Evolutionary conservation across 1,140 invertebrate genomes (phyloP).

Genomic region (Cyclargus thomasi): DNA sequence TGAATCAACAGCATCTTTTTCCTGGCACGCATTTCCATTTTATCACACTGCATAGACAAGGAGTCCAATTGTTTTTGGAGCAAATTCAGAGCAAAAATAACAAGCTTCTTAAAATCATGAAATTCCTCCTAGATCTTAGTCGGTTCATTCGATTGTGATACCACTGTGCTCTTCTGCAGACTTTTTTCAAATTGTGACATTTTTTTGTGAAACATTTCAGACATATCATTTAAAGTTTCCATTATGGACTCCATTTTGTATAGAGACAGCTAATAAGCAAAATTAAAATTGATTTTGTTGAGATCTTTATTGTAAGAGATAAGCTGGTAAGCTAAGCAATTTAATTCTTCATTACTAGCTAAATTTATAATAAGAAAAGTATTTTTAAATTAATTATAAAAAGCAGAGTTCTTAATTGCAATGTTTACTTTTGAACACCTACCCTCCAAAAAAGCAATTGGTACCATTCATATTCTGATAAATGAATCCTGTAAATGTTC

Average conservation of each 20-base stretch:
- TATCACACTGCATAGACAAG: too few species aligned
- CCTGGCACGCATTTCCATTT: too few species aligned
- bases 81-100: not conserved
- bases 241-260: not conserved
- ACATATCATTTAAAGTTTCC: not conserved
- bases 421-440: too few species aligned
- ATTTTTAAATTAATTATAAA: too few species aligned
- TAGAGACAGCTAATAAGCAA: not conserved
- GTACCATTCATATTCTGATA: too few species aligned
- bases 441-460: too few species aligned
- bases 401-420: not conserved
- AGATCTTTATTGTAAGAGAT: not conserved
- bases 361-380: not conserved
- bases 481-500: too few species aligned
- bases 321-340: not conserved
- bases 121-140: not conserved
- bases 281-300: not conserved
- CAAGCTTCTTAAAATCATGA: not conserved
- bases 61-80: too few species aligned
- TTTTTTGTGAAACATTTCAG: not conserved
- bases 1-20: too few species aligned
- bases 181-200: too few species aligned
- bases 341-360: not conserved
- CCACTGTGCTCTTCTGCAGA: not conserved
- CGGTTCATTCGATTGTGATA: not conserved